Conservation (phyloP, 2,888 invertebrate species). For the Drosophila bunnanda region DNA sequence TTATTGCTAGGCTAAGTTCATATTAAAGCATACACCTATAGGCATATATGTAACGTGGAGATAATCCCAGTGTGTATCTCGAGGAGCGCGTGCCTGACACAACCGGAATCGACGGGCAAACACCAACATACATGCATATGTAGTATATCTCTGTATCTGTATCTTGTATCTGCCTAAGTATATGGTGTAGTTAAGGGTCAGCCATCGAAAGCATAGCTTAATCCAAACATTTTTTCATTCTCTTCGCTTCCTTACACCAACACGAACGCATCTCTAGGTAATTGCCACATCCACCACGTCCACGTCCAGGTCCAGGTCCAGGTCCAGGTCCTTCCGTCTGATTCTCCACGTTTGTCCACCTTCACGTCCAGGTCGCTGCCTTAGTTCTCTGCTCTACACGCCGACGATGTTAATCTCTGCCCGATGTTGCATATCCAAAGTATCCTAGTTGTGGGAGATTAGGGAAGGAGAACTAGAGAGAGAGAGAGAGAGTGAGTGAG, state of each 20-base stretch:
- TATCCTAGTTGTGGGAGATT: not conserved
- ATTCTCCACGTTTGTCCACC: conserved; percentile 1
- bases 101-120: conserved; percentile 27
- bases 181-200: conserved; percentile 41
- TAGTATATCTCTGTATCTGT: conserved; percentile 22
- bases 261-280: conserved; percentile 18
- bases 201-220: conserved; percentile 47
- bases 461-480: not conserved
- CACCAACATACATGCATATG: conserved; percentile 4
- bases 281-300: conserved; percentile 16
- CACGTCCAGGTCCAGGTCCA: not conserved
- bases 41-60: conserved; percentile 25
- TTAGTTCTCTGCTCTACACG: not conserved
- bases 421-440: conserved; percentile 23
- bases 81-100: conserved; percentile 54
- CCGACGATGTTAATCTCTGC: not conserved
- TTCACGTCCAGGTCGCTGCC: not conserved
- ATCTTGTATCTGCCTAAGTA: conserved; percentile 32
- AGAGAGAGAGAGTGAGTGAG: not conserved
- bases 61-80: conserved; percentile 42
- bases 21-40: conserved; percentile 48
- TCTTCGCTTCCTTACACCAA: conserved; percentile 4
- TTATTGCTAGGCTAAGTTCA: conserved; percentile 74
- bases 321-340: conserved; percentile 15
- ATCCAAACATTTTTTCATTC: conserved; percentile 27